phyloP scores from a whole-genome alignment of 2,113 vertebrate species.

The Merops nubicus region DNA sequence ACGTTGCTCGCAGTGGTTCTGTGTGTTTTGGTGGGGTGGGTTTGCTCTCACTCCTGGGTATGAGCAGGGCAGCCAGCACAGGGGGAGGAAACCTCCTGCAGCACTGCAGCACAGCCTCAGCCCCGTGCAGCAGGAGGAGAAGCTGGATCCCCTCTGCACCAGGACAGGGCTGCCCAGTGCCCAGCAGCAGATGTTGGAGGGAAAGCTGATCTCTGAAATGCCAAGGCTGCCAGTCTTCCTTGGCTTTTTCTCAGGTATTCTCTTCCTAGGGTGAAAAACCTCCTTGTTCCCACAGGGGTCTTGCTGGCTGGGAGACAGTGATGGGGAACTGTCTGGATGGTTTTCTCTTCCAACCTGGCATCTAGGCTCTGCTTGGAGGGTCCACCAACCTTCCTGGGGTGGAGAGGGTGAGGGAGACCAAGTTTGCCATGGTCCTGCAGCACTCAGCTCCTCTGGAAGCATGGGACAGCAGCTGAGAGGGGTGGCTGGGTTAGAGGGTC shows the following conservation, averaged over 20 bases:
- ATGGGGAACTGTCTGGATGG: neutral
- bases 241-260: neutral
- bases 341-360: neutral
- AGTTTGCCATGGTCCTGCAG: neutral
- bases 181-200: neutral
- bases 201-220: neutral
- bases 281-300: neutral
- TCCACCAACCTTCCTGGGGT: neutral
- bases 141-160: neutral
- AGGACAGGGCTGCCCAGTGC: neutral
- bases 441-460: neutral
- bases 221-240: neutral
- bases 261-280: neutral
- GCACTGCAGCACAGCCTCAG: neutral
- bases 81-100: neutral
- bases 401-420: neutral
- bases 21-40: neutral
- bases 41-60: accelerated
- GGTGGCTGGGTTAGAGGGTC: neutral
- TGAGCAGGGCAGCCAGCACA: neutral
- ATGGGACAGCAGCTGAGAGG: neutral
- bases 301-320: accelerated
- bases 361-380: neutral
- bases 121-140: accelerated
- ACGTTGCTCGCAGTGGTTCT: accelerated